Conservation (phyloP, 2,113 vertebrate species). For the Odocoileus virginianus region DNA sequence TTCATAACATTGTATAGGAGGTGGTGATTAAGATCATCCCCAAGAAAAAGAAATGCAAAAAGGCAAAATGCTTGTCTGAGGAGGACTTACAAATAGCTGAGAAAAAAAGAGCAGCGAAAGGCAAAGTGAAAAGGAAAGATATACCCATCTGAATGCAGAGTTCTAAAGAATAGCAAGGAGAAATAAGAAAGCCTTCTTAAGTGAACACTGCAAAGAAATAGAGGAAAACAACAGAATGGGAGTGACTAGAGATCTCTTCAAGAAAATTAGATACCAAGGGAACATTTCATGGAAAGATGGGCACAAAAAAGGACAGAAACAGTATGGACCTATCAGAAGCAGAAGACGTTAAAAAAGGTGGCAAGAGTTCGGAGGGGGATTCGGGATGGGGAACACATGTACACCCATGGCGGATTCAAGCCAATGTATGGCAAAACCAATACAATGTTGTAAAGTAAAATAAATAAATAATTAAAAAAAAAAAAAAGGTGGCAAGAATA, state of each 20-base stretch:
- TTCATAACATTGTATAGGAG: not conserved
- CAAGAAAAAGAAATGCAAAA: not conserved
- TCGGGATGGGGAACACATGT: too few relatives aligned
- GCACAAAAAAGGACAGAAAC: not conserved
- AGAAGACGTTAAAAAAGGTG: not conserved
- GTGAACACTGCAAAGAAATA: not conserved
- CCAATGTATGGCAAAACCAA: too few relatives aligned
- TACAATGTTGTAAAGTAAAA: too few relatives aligned
- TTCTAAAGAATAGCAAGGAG: not conserved
- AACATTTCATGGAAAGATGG: not conserved
- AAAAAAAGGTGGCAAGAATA: not conserved
- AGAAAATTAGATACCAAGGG: not conserved
- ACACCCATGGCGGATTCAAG: too few relatives aligned
- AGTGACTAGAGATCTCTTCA: not conserved
- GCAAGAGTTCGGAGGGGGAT: too few relatives aligned
- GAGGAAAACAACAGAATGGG: not conserved
- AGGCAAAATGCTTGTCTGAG: not conserved
- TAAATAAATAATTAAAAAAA: too few relatives aligned
- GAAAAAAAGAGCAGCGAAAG: fast-evolving
- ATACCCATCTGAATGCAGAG: not conserved
- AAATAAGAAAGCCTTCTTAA: not conserved
- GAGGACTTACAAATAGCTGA: not conserved
- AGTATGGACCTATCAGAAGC: not conserved
- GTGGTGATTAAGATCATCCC: not conserved
- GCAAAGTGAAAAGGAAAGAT: not conserved